Conservation (phyloP, 2,888 invertebrate species). For the Eupeodes luniger region DNA sequence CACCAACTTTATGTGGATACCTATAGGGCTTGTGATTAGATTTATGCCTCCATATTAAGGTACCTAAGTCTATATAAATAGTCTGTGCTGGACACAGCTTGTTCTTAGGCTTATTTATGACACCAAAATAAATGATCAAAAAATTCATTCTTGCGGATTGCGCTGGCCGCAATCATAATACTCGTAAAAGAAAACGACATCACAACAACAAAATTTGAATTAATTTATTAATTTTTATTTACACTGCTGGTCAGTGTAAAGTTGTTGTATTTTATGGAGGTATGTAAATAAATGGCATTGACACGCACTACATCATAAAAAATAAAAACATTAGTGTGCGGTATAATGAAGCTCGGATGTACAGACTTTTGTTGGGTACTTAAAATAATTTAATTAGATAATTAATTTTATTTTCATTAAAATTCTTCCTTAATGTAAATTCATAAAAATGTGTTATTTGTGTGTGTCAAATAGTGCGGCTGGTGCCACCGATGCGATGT, state of each 20-base stretch:
- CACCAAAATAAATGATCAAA: slow-evolving; percentile 30
- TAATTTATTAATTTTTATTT: slow-evolving; percentile 43
- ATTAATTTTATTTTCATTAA: slow-evolving; percentile 17
- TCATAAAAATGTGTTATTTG: slow-evolving; percentile 4
- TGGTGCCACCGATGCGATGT: neutral
- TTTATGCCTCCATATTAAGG: neutral
- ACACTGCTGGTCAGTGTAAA: slow-evolving; percentile 53
- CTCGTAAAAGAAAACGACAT: slow-evolving; percentile 1
- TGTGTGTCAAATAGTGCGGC: neutral
- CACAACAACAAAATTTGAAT: slow-evolving; percentile 51
- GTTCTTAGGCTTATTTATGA: slow-evolving; percentile 44
- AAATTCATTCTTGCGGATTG: slow-evolving; percentile 20
- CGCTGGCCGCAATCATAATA: slow-evolving; percentile 54
- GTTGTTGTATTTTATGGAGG: neutral
- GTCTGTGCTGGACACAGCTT: slow-evolving; percentile 50
- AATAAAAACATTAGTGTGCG: no score
- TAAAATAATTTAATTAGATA: slow-evolving; percentile 25
- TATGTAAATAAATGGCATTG: slow-evolving; percentile 11
- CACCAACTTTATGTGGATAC: no score
- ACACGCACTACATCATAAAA: slow-evolving; percentile 22
- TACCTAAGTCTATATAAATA: neutral
- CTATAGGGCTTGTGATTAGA: slow-evolving; percentile 4
- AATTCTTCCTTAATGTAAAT: neutral
- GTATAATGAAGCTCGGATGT: slow-evolving; percentile 1
- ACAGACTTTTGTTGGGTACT: neutral